Evolutionary conservation across 1,140 invertebrate species (phyloP).

Genomic region (Panagrolaimus sp.): DNA sequence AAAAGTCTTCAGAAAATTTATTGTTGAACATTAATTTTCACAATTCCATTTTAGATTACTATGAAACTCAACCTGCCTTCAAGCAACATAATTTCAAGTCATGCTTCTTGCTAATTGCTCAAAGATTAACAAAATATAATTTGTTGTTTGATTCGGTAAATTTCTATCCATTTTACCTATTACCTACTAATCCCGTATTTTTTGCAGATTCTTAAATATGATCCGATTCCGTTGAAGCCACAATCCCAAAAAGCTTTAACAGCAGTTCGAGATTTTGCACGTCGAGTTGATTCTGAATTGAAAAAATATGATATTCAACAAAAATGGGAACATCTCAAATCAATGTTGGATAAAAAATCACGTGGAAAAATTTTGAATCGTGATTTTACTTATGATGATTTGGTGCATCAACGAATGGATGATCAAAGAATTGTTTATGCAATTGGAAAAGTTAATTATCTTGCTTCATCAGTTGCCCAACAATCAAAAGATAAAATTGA

Average conservation of each 20-base stretch:
- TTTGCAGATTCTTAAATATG: conserved; percentile 45
- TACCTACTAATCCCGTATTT: neutral
- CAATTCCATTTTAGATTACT: conserved; percentile 23
- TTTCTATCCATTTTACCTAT: neutral
- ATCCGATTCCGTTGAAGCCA: conserved; percentile 16
- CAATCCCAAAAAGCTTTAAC: conserved; percentile 29
- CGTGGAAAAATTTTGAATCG: conserved; percentile 29
- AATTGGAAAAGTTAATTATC: conserved; percentile 1
- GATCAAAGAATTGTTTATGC: neutral
- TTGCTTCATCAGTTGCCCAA: neutral
- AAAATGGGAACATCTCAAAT: conserved; percentile 35
- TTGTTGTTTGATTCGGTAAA: conserved; percentile 43
- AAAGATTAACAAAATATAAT: conserved; percentile 47
- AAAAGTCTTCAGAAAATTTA: no score
- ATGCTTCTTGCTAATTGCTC: conserved; percentile 48
- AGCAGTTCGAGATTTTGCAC: conserved; percentile 41
- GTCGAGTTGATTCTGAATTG: conserved; percentile 38
- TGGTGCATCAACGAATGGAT: neutral
- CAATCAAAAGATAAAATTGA: neutral
- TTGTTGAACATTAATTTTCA: conserved; percentile 4
- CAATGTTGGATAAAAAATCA: conserved; percentile 30
- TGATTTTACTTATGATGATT: conserved; percentile 18
- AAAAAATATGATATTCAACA: conserved; percentile 33
- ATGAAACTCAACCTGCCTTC: conserved; percentile 31
- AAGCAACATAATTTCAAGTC: conserved; percentile 45